Evolutionary conservation across 2,113 vertebrate species (phyloP).

Genomic region (Macquaria ambigua): DNA sequence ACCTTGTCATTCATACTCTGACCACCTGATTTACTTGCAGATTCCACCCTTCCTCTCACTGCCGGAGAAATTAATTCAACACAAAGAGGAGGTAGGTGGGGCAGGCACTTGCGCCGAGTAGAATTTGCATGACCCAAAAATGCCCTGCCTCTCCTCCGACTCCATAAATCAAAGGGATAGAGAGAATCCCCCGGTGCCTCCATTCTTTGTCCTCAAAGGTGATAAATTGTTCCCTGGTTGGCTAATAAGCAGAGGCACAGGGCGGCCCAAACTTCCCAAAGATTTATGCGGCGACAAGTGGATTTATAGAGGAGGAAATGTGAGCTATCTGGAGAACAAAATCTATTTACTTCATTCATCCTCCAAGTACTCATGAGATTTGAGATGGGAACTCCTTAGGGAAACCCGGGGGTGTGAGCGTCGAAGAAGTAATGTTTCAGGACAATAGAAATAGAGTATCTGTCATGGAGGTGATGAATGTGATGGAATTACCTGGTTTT

Average conservation of each 20-base stretch:
- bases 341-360: constrained; percentile 70
- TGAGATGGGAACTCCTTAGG: constrained; percentile 50
- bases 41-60: constrained; percentile 10
- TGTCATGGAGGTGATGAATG: constrained; percentile 47
- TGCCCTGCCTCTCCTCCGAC: constrained; percentile 66
- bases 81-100: constrained; percentile 43
- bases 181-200: constrained; percentile 65
- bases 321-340: constrained; percentile 67
- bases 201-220: constrained; percentile 75
- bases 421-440: constrained; percentile 51
- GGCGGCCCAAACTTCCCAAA: constrained; percentile 63
- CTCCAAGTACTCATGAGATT: constrained; percentile 50
- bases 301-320: constrained; percentile 72
- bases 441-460: constrained; percentile 66
- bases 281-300: constrained; percentile 74
- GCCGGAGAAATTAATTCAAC: constrained; percentile 50
- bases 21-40: constrained; percentile 31
- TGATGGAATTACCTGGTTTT: constrained; percentile 63
- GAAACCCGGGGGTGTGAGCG: constrained; percentile 19
- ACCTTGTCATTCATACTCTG: constrained; percentile 31
- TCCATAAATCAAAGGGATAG: constrained; percentile 78
- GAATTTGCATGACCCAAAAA: constrained; percentile 85
- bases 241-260: constrained; percentile 78
- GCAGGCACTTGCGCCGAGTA: constrained; percentile 36
- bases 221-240: constrained; percentile 79